Base-by-base conservation (phyloP, 2,113 vertebrate genomes). In the Scatophagus argus region DNA sequence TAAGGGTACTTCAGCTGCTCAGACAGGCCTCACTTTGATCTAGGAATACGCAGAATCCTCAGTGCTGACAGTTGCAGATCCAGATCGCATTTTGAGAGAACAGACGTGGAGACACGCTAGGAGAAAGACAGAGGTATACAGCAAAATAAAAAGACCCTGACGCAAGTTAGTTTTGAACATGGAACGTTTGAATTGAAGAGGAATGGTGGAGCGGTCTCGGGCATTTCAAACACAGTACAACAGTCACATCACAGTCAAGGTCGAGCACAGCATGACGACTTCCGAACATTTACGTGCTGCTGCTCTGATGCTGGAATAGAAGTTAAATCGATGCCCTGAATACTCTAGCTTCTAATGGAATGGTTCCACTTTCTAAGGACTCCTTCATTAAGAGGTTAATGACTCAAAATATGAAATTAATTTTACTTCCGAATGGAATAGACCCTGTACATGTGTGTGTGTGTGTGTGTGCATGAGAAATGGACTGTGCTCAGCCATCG, bases 1-100 rank as follows among this genome's bases (percentile, higher is more conserved):
- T 79, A 86, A 84, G 85, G 64, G 39, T 79, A 76, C 77, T 74
- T 79, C 67, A 60, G 61, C 66, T 73, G 65, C 84, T 86, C 69
- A 63, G 65, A 88, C 63, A 76, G 67, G 76, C 66, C 62, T 84
- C 10, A 38, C 91, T 91, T 92, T 89, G 90, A 91, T 92, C 79
- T 77, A 47, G 63, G 63, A 68, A 71, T 74, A 58, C 59, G n/a
- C 41, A 29, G 39, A 73, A 55, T 55, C 71, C 66, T 73, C 62
- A n/a, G 72, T n/a, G 62, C 62, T 81, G 88, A 89, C 92, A 88
- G 83, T 54, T 91, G 70, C 56, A 43, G 34, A 66, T 67, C 43
- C 84, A 61, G 21, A 80, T 82, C 86, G 8, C 62, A 73, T 75
- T 54, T n/a, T 19, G 2, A 74, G 67, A 52, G 55, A 13, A 19